Evolutionary conservation across 2,797 vertebrate species (phyloP), one percentile per base, ranked within the genome.

Genomic region (Pteropus rufus): DNA sequence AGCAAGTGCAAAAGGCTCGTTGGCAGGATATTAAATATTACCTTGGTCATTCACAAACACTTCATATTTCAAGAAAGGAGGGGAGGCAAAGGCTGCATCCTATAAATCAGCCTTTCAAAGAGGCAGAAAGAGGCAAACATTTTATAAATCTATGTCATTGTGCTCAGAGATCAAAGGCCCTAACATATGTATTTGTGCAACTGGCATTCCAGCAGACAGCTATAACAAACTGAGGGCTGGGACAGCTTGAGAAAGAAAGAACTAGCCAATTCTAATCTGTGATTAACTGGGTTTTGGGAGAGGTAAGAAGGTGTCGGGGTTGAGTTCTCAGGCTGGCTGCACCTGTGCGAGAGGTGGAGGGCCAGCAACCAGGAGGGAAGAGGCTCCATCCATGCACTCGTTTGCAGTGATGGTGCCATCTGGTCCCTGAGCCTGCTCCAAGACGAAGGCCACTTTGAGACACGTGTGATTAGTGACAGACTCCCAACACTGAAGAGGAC

Each of bases 11-110:
- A 98, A 98, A 97, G 87, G 97, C 97, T 98, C 94, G 77, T 97
- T 98, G 98, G 98, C 98, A 98, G 98, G 98, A 98, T 98, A 98
- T 98, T 98, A 98, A 98, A 98, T 98, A 98, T 98, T 98, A 98
- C 98, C 96, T 98, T 97, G 97, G 98, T 98, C 97, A 97, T 98
- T 98, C 98, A 98, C 98, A 97, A 98, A 98, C 98, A 98, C 98
- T 99, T 98, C 98, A 98, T 98, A 98, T 98, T 98, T 98, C 98
- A 98, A 98, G 98, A 97, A 98, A 96, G 97, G 98, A 97, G 98
- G 97, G 97, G 98, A 98, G 97, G 97, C 89, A 89, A 97, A 94
- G 97, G 96, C 98, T 94, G 94, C 95, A 93, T 97, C 97, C 96
- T 95, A 98, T 98, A 98, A 98, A 98, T 98, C 98, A 98, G 97